These are phyloP conservation scores for Pygmarrhopalites habei DNA, from an alignment of 1,140 invertebrate genomes.

Conservation along the genomic window DNA sequence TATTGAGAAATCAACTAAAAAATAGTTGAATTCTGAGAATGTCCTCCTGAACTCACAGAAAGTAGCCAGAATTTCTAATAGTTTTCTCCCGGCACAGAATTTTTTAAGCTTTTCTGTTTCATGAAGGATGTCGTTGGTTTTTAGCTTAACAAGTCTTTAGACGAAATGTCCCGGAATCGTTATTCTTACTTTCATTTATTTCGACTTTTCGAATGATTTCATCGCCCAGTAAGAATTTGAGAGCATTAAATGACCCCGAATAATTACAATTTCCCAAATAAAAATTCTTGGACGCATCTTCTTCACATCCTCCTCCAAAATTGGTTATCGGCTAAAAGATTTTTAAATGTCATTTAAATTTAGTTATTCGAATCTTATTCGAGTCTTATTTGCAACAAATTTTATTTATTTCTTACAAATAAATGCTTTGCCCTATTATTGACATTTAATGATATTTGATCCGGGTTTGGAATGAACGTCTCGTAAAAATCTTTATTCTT, in stretches of 20 bases:
- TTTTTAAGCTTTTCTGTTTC: too few species aligned
- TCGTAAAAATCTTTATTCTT: slow-evolving; percentile 32
- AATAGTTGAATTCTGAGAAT: too few species aligned
- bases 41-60: too few species aligned
- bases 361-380: too few species aligned
- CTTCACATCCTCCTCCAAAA: slow-evolving; percentile 23
- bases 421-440: slow-evolving; percentile 22
- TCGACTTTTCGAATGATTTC: slow-evolving; percentile 1
- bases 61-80: too few species aligned
- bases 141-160: too few species aligned
- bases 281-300: slow-evolving; percentile 13
- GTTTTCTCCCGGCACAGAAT: too few species aligned
- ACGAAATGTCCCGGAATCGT: too few species aligned
- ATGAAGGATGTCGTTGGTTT: too few species aligned
- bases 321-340: slow-evolving; percentile 19
- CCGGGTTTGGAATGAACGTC: slow-evolving; percentile 8
- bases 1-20: too few species aligned
- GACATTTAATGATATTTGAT: slow-evolving; percentile 13
- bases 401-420: slow-evolving; percentile 25
- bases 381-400: too few species aligned
- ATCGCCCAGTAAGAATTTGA: slow-evolving; percentile 19
- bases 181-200: not conserved
- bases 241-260: slow-evolving; percentile 9
- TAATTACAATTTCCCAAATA: slow-evolving; percentile 33
- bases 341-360: too few species aligned